Evolutionary conservation across 64 coral and sea anemone genomes (phyloP).

Genomic region (Actinia tenebrosa): DNA sequence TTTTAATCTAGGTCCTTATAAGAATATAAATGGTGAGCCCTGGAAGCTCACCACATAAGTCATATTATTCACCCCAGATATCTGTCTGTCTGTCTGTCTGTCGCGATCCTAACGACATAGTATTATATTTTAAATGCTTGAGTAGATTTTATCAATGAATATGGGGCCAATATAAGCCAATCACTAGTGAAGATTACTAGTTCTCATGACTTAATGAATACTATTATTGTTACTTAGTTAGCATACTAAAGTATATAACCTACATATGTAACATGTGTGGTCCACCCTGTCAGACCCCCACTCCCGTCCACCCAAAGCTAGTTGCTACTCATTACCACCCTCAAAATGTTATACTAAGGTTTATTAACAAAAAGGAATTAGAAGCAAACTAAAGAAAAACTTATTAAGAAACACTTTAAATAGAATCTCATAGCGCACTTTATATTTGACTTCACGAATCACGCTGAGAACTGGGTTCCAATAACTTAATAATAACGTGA

Average conservation of each 20-base stretch:
- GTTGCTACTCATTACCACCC: too few species aligned
- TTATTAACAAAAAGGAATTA: background rate
- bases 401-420: background rate
- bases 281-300: background rate
- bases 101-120: background rate
- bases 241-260: background rate
- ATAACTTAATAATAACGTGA: background rate
- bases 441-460: background rate
- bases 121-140: background rate
- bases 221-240: background rate
- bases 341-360: background rate
- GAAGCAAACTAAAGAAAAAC: background rate
- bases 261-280: background rate
- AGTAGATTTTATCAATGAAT: constrained; percentile 9
- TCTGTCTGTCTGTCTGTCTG: background rate
- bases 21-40: constrained; percentile 70
- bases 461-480: background rate
- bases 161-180: background rate
- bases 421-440: background rate
- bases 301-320: background rate
- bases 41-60: constrained; percentile 57
- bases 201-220: background rate
- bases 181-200: background rate
- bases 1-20: constrained; percentile 91
- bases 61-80: background rate